phyloP scores from a whole-genome alignment of 2,888 invertebrate species.

The Trachelus tabidus region DNA sequence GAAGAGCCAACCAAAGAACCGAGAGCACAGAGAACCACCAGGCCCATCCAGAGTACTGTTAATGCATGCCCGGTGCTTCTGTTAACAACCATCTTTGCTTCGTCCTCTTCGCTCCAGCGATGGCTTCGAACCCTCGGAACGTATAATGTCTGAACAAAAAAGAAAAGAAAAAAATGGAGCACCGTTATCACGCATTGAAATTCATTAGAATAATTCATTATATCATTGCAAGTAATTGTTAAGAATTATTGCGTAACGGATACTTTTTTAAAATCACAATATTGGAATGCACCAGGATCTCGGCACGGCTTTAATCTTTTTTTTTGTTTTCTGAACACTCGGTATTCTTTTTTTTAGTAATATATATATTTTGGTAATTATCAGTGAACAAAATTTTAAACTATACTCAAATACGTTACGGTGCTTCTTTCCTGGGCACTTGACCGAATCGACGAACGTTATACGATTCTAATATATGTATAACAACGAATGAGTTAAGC shows the following conservation, averaged over 20 bases:
- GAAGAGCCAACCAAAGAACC: constrained; percentile 17
- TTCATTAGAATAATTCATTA: neutral
- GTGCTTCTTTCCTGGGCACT: neutral
- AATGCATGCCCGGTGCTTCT: constrained; percentile 64
- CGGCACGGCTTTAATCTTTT: neutral
- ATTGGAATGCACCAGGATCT: neutral
- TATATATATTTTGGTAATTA: neutral
- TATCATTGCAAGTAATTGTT: neutral
- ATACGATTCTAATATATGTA: constrained; percentile 47
- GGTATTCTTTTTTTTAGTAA: neutral
- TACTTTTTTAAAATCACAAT: neutral
- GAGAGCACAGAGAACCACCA: constrained; percentile 34
- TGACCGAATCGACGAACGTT: constrained; percentile 15
- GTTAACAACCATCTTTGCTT: constrained; percentile 58
- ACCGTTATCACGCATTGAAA: neutral
- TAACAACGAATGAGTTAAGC: constrained; percentile 58
- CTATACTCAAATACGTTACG: neutral
- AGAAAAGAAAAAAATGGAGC: neutral
- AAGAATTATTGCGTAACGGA: neutral
- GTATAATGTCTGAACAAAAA: neutral
- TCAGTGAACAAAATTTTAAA: neutral
- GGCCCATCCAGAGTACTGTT: constrained; percentile 62
- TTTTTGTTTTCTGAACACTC: neutral
- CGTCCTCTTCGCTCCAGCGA: constrained; percentile 29
- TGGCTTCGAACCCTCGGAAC: constrained; percentile 35